phyloP scores from a whole-genome alignment of 2,797 vertebrate genomes.

The Pogoniulus pusillus region DNA sequence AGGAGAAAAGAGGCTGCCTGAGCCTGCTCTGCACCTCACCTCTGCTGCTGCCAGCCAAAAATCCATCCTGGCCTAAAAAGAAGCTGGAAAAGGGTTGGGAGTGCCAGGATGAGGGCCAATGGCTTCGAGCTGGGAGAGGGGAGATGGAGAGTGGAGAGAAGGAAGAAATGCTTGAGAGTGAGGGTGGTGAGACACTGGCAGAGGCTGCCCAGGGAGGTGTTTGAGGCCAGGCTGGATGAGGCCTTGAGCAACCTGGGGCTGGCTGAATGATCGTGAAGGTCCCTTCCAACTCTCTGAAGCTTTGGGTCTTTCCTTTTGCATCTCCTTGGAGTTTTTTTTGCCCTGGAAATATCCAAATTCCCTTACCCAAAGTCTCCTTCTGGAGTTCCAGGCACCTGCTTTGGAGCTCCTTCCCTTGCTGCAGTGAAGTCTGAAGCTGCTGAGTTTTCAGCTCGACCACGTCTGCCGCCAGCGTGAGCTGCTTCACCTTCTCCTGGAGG shows the following conservation, averaged over 20 bases:
- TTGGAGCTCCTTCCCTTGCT: conserved; percentile 73
- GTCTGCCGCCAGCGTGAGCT: conserved; percentile 64
- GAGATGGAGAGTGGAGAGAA: too few species aligned
- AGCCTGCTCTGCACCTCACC: neutral
- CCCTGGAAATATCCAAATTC: neutral
- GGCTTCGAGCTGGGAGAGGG: too few species aligned
- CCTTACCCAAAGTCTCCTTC: conserved; percentile 76
- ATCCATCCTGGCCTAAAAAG: neutral
- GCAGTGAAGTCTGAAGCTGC: conserved; percentile 73
- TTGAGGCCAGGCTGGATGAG: too few species aligned
- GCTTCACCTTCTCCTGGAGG: conserved; percentile 76
- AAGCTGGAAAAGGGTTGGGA: too few species aligned
- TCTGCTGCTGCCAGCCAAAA: neutral
- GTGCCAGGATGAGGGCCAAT: too few species aligned
- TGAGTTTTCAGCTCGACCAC: conserved; percentile 67
- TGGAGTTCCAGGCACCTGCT: conserved; percentile 73
- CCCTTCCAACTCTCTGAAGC: too few species aligned
- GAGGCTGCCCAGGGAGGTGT: too few species aligned
- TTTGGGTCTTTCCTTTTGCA: neutral
- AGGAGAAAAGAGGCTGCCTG: neutral
- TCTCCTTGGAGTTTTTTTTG: neutral
- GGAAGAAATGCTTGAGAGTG: too few species aligned
- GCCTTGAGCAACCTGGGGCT: too few species aligned
- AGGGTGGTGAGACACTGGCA: too few species aligned
- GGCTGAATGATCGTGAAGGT: too few species aligned